Percentiles rank a stretch among this genome's conserved stretches.
These are phyloP conservation scores for Selene dorsalis DNA, from an alignment of 2,797 vertebrate species.

Conservation along the genomic window DNA sequence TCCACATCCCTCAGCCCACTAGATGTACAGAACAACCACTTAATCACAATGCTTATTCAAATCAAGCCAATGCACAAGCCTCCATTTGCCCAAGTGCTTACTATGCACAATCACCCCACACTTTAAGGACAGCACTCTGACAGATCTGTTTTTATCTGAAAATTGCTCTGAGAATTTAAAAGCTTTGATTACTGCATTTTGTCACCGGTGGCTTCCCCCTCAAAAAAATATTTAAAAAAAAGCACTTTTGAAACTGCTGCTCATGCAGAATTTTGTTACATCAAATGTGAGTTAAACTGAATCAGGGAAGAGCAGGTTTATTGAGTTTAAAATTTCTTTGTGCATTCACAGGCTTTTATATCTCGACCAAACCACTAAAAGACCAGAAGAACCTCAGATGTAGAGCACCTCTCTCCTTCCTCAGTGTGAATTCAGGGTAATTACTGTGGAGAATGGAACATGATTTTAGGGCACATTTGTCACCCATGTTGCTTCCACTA, in stretches of 20 bases:
- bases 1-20: conserved; percentile 66
- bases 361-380: conserved; percentile 10
- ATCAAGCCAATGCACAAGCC: conserved; percentile 53
- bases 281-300: neutral
- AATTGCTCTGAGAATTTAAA: conserved; percentile 20
- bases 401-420: neutral
- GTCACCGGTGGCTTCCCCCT: neutral
- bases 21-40: conserved; percentile 56
- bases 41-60: conserved; percentile 71
- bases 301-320: neutral
- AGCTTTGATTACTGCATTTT: conserved; percentile 2
- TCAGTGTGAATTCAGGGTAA: conserved; percentile 42
- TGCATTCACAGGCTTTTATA: neutral
- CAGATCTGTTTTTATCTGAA: conserved; percentile 18
- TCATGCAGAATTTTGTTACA: conserved; percentile 5
- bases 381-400: conserved; percentile 1
- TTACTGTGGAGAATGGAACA: conserved; percentile 47
- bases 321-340: neutral
- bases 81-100: conserved; percentile 40
- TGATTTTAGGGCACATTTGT: conserved; percentile 53
- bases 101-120: conserved; percentile 31
- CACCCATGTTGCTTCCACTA: conserved; percentile 32
- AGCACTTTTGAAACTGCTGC: neutral
- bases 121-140: conserved; percentile 11
- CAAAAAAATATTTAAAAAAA: neutral